phyloP scores from a whole-genome alignment of 2,113 vertebrate species.

The Prietella phreatophila region DNA sequence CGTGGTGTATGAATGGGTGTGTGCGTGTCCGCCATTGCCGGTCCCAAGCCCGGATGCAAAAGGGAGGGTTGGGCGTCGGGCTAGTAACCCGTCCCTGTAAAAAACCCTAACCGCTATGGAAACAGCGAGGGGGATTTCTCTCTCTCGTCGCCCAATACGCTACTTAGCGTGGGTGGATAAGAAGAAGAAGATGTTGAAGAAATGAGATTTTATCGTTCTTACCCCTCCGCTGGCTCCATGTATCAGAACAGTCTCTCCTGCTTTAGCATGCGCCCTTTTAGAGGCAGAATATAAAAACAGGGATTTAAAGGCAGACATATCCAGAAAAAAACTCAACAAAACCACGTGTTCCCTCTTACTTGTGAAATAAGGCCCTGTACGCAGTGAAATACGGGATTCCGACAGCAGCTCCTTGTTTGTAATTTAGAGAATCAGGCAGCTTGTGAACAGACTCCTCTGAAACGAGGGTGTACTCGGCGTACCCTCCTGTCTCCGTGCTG shows the following conservation, averaged over 20 bases:
- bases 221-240: slow-evolving; percentile 96
- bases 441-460: slow-evolving; percentile 72
- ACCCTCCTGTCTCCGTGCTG: slow-evolving; percentile 80
- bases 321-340: background rate
- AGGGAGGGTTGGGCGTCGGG: too few species aligned
- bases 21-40: too few species aligned
- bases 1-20: too few species aligned
- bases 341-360: slow-evolving; percentile 69
- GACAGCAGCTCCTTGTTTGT: slow-evolving; percentile 83
- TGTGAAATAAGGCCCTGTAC: slow-evolving; percentile 86
- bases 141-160: too few species aligned
- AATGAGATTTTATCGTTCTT: slow-evolving; percentile 41
- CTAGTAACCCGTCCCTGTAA: too few species aligned
- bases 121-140: too few species aligned
- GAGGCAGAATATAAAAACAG: slow-evolving; percentile 43
- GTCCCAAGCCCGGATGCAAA: too few species aligned
- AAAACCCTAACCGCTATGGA: too few species aligned
- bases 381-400: slow-evolving; percentile 91
- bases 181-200: too few species aligned
- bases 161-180: too few species aligned
- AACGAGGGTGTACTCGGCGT: slow-evolving; percentile 83
- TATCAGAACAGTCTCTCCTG: slow-evolving; percentile 84
- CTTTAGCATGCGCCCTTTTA: slow-evolving; percentile 75
- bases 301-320: background rate
- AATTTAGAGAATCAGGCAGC: slow-evolving; percentile 78